A percentile compares a stretch with the other conserved stretches of the same genome.
These are phyloP conservation scores for Cossypha dichroa DNA, from an alignment of 2,797 vertebrate species.

Conservation along the genomic window DNA sequence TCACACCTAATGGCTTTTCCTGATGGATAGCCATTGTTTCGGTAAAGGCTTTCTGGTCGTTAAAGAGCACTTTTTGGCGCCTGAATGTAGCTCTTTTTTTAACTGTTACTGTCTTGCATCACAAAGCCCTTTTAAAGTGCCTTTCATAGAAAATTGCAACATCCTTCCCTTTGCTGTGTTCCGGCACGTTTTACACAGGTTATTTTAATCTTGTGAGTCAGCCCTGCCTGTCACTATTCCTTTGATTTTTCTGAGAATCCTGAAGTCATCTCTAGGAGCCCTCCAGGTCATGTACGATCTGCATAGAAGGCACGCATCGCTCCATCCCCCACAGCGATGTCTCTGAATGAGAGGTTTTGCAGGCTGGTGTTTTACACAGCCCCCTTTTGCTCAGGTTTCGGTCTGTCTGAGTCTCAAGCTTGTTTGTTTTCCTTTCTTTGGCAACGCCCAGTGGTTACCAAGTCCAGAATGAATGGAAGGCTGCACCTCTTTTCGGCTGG, in stretches of 20 bases:
- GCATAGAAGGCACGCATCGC: background rate
- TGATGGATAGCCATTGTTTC: constrained; percentile 21
- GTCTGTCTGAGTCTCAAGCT: background rate
- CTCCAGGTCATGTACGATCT: background rate
- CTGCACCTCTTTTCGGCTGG: background rate
- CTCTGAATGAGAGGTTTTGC: background rate
- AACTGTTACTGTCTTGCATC: background rate
- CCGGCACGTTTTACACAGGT: constrained; percentile 3
- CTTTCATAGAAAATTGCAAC: constrained; percentile 1
- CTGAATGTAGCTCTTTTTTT: constrained; percentile 3
- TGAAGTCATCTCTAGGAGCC: background rate
- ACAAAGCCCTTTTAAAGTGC: background rate
- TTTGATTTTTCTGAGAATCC: constrained; percentile 18
- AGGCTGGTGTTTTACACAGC: background rate
- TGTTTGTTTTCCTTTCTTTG: background rate
- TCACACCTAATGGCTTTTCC: constrained; percentile 38
- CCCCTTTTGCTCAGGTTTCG: background rate
- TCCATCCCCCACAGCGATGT: background rate
- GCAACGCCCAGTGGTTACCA: background rate
- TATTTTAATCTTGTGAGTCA: constrained; percentile 47
- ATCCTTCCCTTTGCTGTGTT: constrained; percentile 25
- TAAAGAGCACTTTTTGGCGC: background rate
- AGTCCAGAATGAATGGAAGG: background rate
- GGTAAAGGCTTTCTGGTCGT: background rate
- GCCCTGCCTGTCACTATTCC: background rate